Conservation (phyloP, 1,140 invertebrate genomes). For the Drosophila fuyamai region DNA sequence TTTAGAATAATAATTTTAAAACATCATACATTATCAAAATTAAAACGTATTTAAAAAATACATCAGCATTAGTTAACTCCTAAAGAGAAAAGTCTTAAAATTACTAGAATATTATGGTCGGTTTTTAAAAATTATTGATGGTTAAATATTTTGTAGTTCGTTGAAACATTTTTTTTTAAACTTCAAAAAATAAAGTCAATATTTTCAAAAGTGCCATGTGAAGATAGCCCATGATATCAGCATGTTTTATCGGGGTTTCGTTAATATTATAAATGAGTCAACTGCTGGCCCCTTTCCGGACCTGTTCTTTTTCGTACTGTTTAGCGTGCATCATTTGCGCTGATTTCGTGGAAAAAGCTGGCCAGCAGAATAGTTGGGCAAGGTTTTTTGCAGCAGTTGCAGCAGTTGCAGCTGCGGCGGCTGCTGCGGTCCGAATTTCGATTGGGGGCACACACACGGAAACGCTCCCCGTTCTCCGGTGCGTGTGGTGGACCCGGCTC, state of each 20-base stretch:
- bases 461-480: conserved; percentile 21
- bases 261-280: neutral
- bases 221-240: neutral
- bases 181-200: no score
- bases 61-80: no score
- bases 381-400: conserved; percentile 57
- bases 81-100: no score
- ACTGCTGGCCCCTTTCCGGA: neutral
- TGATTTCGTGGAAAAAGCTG: conserved; percentile 57
- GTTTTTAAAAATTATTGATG: no score
- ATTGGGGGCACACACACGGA: conserved; percentile 70
- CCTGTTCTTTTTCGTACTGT: conserved; percentile 33
- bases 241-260: neutral
- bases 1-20: no score
- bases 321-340: conserved; percentile 67
- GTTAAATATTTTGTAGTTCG: no score
- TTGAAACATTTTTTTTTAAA: no score
- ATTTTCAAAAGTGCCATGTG: neutral
- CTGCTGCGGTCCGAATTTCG: conserved; percentile 43
- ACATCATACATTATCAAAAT: no score
- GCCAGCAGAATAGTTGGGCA: conserved; percentile 59
- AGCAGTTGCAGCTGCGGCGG: conserved; percentile 38
- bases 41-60: no score
- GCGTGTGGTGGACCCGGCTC: conserved; percentile 49
- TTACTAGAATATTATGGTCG: no score